These are phyloP conservation scores for Poecile atricapillus DNA, from an alignment of 2,113 vertebrate genomes.

Conservation along the genomic window DNA sequence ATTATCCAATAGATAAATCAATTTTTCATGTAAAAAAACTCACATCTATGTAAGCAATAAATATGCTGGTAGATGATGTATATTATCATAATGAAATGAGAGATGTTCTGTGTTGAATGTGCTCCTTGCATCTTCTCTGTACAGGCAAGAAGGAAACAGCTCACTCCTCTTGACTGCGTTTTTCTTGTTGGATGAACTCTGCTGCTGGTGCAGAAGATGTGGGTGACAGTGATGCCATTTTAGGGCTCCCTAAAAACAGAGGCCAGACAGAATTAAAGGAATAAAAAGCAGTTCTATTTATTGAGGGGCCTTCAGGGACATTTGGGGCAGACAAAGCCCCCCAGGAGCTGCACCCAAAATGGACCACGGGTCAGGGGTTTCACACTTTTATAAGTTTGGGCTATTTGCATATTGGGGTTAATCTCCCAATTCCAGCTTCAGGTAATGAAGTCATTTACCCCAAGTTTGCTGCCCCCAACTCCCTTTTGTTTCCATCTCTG, in stretches of 20 bases:
- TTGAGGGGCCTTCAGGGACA: background rate
- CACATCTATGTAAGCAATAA: conserved; percentile 72
- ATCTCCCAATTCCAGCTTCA: background rate
- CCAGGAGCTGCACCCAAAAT: background rate
- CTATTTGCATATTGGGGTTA: background rate
- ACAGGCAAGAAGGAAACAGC: background rate
- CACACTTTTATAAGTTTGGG: fast-evolving
- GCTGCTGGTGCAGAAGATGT: background rate
- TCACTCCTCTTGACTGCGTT: background rate
- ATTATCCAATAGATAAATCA: conserved; percentile 83
- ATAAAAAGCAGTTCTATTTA: background rate
- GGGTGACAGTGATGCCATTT: background rate
- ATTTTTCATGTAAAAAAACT: conserved; percentile 73
- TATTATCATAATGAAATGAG: conserved; percentile 55
- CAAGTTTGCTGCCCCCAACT: background rate
- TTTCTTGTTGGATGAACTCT: background rate
- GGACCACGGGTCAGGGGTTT: fast-evolving
- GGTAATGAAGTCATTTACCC: background rate
- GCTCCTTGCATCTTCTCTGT: background rate
- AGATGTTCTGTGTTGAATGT: conserved; percentile 7
- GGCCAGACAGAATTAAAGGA: background rate
- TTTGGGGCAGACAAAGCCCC: fast-evolving
- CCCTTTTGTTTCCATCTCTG: background rate
- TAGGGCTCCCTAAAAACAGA: background rate
- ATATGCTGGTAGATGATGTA: conserved; percentile 60